Percentiles rank a stretch among this genome's conserved stretches.
Conservation (phyloP, 2,113 vertebrate genomes). For the Myocastor coypus region DNA sequence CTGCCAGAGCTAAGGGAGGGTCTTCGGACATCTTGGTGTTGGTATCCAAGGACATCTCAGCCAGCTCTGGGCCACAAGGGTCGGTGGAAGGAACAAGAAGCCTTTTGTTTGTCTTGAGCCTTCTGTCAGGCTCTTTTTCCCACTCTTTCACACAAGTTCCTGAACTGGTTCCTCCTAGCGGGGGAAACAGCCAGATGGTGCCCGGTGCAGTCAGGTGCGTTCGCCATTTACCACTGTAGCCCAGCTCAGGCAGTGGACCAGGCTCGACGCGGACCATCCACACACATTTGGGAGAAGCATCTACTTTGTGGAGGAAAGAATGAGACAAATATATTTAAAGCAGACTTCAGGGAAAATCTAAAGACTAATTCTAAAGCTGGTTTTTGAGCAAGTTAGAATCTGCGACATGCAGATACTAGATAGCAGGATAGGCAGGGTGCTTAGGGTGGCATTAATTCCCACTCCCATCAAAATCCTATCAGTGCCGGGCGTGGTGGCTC, state of each 20-base stretch:
- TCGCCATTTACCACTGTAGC: too few relatives aligned
- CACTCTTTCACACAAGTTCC: not conserved
- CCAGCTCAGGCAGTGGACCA: not conserved
- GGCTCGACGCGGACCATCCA: not conserved
- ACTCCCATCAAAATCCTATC: not conserved
- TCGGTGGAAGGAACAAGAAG: not conserved
- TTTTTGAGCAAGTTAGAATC: not conserved
- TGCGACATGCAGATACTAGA: not conserved
- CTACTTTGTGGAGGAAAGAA: not conserved
- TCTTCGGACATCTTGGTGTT: not conserved
- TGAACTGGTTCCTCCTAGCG: not conserved
- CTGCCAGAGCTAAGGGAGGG: not conserved
- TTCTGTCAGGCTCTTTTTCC: not conserved
- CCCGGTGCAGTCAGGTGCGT: not conserved
- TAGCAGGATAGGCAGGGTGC: not conserved
- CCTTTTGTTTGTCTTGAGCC: not conserved
- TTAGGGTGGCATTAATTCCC: not conserved
- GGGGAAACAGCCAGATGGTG: not conserved
- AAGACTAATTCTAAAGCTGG: not conserved
- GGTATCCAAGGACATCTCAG: not conserved
- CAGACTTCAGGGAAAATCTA: not conserved
- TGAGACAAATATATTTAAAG: not conserved
- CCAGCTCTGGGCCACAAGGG: not conserved
- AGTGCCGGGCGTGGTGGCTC: too few relatives aligned
- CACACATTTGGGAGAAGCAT: not conserved